Conservation (phyloP, 2,888 invertebrate species). For the Rhabditoides inermis region DNA sequence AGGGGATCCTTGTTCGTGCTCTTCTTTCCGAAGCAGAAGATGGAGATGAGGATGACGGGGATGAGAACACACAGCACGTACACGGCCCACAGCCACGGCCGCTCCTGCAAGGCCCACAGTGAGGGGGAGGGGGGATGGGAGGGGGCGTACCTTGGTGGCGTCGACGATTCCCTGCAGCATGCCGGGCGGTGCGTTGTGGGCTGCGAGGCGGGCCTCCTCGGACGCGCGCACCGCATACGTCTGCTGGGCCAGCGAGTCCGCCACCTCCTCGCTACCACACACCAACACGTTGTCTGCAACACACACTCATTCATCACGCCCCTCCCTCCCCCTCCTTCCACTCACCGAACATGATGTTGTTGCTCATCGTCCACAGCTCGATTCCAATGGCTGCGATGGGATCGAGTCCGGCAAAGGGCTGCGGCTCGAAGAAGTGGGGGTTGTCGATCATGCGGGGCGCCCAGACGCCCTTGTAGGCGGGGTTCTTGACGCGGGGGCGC, state of each 20-base stretch:
- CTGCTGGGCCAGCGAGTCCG: slow-evolving; percentile 71
- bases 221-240: slow-evolving; percentile 74
- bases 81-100: slow-evolving; percentile 83
- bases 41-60: slow-evolving; percentile 71
- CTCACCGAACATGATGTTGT: slow-evolving; percentile 82
- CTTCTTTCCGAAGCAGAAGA: slow-evolving; percentile 66
- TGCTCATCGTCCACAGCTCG: slow-evolving; percentile 97
- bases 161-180: slow-evolving; percentile 31
- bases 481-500: slow-evolving; percentile 62
- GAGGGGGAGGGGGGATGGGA: not conserved
- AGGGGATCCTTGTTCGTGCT: slow-evolving; percentile 34
- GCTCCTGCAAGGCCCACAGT: slow-evolving; percentile 57
- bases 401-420: slow-evolving; percentile 60
- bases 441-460: slow-evolving; percentile 71
- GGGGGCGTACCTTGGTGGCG: slow-evolving; percentile 23
- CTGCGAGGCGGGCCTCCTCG: slow-evolving; percentile 30
- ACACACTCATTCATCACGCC: too few species aligned
- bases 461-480: slow-evolving; percentile 60
- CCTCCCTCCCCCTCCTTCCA: too few species aligned
- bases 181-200: slow-evolving; percentile 12
- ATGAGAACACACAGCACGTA: slow-evolving; percentile 71
- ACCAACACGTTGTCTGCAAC: slow-evolving; percentile 69
- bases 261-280: slow-evolving; percentile 71
- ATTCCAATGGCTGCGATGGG: slow-evolving; percentile 70
- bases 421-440: slow-evolving; percentile 84